Base-by-base conservation (phyloP, 2,888 invertebrate species). In the Parnassius glacialis region DNA sequence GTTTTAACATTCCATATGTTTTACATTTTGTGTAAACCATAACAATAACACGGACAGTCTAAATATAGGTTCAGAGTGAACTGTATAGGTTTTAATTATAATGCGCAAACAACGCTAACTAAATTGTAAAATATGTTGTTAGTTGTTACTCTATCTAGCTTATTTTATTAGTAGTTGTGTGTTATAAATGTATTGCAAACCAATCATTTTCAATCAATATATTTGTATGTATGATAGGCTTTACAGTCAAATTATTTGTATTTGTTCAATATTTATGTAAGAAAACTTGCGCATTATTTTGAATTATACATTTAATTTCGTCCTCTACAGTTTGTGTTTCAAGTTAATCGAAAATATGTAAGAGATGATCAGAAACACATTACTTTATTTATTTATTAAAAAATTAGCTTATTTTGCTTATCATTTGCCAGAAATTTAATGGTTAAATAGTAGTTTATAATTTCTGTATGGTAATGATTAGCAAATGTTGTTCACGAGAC, bases 201-300 rank as follows among this genome's bases (percentile, higher is more conserved):
- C 65, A 77, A 79, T 81, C 78, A 72, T 74, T 74, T 72, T 68
- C 68, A 74, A 80, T 80, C 74, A 71, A 70, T 75, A 65, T 70
- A 66, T 71, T 68, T 67, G 66, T 68, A 65, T 67, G 25, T 68
- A 56, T 45, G 43, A 48, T 45, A 53, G 54, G 45, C 47, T 60
- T 53, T 60, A 56, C 45, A 62, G 57, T 57, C 58, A 50, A 55
- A 55, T 52, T 52, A 41, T 47, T 57, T 62, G 50, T 51, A 13
- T 12, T 13, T 13, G 10, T 48, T 48, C 9, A 48, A 48, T 48
- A 48, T 48, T 10, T 13, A 13, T 48, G 10, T 13, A 13, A 48
- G n/a, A 48, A 13, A 48, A 13, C 48, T n/a, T n/a, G 2, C 12
- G 13, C 48, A 48, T 48, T 48, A 13, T 48, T 45, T 48, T 13